A percentile compares a stretch with the other conserved stretches of the same genome.
Conservation (phyloP, 1,140 invertebrate genomes). For the Anastrepha obliqua region DNA sequence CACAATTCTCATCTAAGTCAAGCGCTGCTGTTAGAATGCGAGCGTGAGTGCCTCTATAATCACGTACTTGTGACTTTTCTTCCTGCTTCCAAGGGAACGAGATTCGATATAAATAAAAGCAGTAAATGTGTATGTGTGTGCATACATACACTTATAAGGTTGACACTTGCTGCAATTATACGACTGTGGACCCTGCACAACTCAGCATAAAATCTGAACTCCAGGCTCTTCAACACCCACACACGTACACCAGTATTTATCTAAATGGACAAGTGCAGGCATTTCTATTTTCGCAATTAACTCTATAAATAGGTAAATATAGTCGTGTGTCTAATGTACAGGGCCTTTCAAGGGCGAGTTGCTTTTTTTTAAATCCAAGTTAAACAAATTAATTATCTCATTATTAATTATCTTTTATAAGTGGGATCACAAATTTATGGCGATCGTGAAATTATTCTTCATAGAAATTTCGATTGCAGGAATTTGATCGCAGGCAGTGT, state of each 20-base stretch:
- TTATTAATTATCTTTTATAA: too few species aligned
- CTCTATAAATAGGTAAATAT: conserved; percentile 6
- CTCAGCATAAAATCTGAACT: neutral
- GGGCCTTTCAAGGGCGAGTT: too few species aligned
- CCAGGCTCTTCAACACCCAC: neutral
- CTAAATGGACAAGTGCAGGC: conserved; percentile 11
- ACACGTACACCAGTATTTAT: neutral
- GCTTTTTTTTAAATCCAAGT: too few species aligned
- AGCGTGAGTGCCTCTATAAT: neutral
- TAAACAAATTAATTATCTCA: too few species aligned
- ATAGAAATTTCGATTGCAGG: too few species aligned
- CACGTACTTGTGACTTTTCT: neutral
- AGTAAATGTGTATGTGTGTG: too few species aligned
- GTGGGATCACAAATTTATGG: too few species aligned
- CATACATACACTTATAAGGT: neutral
- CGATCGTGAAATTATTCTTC: too few species aligned
- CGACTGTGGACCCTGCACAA: neutral
- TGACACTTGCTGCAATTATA: neutral
- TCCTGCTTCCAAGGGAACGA: neutral
- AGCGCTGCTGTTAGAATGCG: neutral
- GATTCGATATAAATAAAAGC: neutral
- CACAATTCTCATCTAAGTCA: neutral
- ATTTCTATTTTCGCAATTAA: conserved; percentile 46
- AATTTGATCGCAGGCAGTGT: too few species aligned
- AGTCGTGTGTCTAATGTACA: too few species aligned